These are phyloP conservation scores for Fragariocoptes setiger DNA, from an alignment of 1,140 invertebrate species.

Conservation along the genomic window DNA sequence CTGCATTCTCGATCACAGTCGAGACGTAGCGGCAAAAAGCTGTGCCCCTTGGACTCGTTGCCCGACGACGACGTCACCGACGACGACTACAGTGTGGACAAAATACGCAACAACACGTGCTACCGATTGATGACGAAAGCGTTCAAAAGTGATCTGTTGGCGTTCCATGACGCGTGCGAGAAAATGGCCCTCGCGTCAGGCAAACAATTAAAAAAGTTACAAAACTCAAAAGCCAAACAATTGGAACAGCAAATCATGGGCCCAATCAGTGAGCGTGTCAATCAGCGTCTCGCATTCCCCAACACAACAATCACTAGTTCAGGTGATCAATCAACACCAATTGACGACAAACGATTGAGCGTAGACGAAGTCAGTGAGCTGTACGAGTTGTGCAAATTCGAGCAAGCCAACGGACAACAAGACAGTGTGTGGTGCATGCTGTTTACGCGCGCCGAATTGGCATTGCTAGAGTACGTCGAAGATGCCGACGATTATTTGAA, in stretches of 20 bases:
- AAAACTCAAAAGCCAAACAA: too few relatives aligned
- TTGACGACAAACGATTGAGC: too few relatives aligned
- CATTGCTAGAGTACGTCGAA: background rate
- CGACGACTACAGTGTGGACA: background rate
- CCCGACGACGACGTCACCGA: background rate
- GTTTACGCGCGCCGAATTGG: background rate
- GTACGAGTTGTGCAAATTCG: background rate
- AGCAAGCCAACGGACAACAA: background rate
- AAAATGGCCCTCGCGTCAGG: background rate
- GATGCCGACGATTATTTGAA: background rate
- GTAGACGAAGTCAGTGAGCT: too few relatives aligned
- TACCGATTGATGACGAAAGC: background rate
- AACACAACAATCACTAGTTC: too few relatives aligned
- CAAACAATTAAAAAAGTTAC: too few relatives aligned
- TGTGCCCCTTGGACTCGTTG: too few relatives aligned
- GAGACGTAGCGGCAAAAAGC: too few relatives aligned
- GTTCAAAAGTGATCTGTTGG: background rate
- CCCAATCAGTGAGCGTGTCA: too few relatives aligned
- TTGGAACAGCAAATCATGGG: too few relatives aligned
- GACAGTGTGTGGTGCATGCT: background rate
- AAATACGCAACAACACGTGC: background rate
- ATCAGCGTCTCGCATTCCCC: too few relatives aligned
- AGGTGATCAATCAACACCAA: too few relatives aligned
- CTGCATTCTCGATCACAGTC: too few relatives aligned
- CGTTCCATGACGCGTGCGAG: background rate